Base-by-base conservation (phyloP, 2,888 invertebrate species). In the Dryadula phaetusa region DNA sequence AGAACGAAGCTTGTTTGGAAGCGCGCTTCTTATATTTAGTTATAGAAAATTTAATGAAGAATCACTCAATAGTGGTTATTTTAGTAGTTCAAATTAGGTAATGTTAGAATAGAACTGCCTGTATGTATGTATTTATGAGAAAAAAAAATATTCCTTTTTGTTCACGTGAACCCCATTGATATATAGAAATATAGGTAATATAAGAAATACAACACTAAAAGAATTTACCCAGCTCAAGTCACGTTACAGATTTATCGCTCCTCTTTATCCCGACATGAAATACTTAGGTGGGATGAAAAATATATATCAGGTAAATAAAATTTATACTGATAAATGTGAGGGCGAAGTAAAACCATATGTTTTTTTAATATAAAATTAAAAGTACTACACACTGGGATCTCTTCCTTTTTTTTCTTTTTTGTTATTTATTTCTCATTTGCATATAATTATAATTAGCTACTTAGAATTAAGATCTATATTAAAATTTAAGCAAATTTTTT, bases 171-270 rank as follows among this genome's bases (percentile, higher is more conserved):
- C 10, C n/a, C 32, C 16, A 16, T 40, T 40, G 40, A 49, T 37
- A 44, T 44, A 18, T 14, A 44, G 14, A 7, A 28, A 52, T 20
- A 52, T 22, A 32, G 7, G 2, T 16, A 12, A 47, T 42, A 53
- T 44, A 53, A 40, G 44, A 40, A 47, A 49, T 60, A 42, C 49
- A 20, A 40, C 20, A 32, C 64, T 60, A 65, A 42, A 25, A 20
- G 32, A 42, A 42, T 34, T 65, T 49, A 40, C 37, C 49, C 58
- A 49, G 64, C 58, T 49, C 64, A 65, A 49, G 64, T 65, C 60
- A 65, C 64, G 49, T 65, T 40, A 52, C 49, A 60, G 58, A 65
- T 60, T 65, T 65, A 65, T 52, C 49, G 60, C 49, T 42, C 42
- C n/a, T 60, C 46, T 49, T 52, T 60, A 49, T 42, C 58, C 40